phyloP scores from a whole-genome alignment of 2,888 invertebrate genomes.

The Vanessa cardui region DNA sequence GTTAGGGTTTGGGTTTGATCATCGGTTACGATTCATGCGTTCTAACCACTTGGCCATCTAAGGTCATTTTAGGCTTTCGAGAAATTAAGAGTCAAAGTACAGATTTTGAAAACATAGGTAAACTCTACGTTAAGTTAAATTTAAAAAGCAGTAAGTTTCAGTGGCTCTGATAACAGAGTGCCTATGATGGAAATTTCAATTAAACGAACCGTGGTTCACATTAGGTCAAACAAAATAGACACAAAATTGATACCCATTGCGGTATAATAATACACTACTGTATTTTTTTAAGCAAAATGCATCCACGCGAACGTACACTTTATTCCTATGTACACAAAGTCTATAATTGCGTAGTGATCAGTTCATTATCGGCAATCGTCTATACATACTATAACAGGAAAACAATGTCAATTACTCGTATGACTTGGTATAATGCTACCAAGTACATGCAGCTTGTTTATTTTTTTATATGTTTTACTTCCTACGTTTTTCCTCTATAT shows the following conservation, averaged over 20 bases:
- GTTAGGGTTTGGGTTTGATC: no score
- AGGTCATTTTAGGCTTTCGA: neutral
- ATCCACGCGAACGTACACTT: neutral
- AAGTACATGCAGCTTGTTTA: conserved; percentile 21
- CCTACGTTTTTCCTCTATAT: conserved; percentile 16
- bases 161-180: no score
- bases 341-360: neutral
- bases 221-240: neutral
- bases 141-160: no score
- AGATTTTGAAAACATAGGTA: no score
- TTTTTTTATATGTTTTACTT: conserved; percentile 24
- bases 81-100: neutral
- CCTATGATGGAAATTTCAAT: no score
- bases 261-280: neutral
- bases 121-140: no score
- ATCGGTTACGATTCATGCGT: no score
- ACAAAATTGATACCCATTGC: neutral
- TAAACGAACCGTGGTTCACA: no score
- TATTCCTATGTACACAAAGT: neutral
- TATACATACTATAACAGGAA: conserved; percentile 19
- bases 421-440: conserved; percentile 20
- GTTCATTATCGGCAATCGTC: neutral
- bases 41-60: no score
- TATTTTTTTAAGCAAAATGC: neutral
- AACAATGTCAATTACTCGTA: conserved; percentile 27